Evolutionary conservation across 1,140 invertebrate species (phyloP).

Genomic region (Metopolophium dirhodum): DNA sequence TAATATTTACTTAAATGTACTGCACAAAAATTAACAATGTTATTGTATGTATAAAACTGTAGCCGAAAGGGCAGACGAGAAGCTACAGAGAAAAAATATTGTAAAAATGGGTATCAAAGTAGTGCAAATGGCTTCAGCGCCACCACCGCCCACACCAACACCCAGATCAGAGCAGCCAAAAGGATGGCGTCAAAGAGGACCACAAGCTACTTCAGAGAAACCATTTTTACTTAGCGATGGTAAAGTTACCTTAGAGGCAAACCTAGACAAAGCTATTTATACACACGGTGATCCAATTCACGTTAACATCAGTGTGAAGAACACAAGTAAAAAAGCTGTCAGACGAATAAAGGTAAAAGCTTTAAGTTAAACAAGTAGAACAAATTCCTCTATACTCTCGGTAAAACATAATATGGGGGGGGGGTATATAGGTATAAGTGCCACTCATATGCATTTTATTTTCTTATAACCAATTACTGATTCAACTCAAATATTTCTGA

Average conservation of each 20-base stretch:
- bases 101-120: slow-evolving; percentile 86
- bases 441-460: background rate
- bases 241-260: slow-evolving; percentile 80
- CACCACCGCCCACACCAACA: slow-evolving; percentile 63
- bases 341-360: slow-evolving; percentile 82
- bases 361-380: background rate
- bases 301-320: slow-evolving; percentile 86
- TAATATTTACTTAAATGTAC: background rate
- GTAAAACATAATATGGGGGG: background rate
- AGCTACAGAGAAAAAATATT: slow-evolving; percentile 74
- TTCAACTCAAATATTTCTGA: background rate
- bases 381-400: background rate
- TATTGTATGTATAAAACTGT: background rate
- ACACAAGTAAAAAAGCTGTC: slow-evolving; percentile 94
- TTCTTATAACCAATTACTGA: background rate
- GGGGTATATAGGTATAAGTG: background rate
- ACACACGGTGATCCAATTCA: slow-evolving; percentile 89
- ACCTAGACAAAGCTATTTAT: slow-evolving; percentile 92
- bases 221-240: slow-evolving; percentile 72
- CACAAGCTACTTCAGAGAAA: slow-evolving; percentile 68
- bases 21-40: background rate
- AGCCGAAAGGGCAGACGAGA: slow-evolving; percentile 80
- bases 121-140: slow-evolving; percentile 67
- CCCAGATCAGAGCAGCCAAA: slow-evolving; percentile 20
- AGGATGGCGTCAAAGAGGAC: slow-evolving; percentile 58